Conservation (phyloP, 2,113 vertebrate species). For the Saguinus imperator region DNA sequence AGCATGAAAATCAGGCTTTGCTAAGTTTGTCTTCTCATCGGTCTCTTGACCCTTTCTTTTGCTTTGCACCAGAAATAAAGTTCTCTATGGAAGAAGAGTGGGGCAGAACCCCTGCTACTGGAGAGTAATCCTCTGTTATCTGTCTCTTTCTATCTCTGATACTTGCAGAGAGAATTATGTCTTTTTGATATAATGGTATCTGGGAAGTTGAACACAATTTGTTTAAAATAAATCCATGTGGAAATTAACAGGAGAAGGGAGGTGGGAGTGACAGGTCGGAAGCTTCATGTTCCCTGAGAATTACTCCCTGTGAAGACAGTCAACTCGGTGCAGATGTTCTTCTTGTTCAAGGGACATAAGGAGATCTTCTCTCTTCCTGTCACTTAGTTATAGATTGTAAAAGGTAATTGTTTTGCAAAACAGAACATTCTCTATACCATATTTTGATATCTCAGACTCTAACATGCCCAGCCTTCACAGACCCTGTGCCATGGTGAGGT, state of each 20-base stretch:
- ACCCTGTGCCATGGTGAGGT: neutral
- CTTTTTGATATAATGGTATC: neutral
- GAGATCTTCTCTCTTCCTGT: neutral
- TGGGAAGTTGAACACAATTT: neutral
- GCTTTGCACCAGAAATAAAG: neutral
- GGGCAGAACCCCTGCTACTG: neutral
- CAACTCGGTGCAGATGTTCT: neutral
- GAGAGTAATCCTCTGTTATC: neutral
- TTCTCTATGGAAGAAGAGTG: neutral
- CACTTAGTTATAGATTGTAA: neutral
- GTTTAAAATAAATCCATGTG: neutral
- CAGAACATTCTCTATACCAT: neutral
- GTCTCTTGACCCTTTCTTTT: neutral
- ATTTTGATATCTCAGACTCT: neutral
- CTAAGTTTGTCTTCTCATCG: neutral
- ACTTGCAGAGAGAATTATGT: neutral
- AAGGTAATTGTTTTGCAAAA: neutral
- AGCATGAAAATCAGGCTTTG: neutral
- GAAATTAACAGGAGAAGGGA: neutral
- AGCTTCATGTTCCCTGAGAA: rapidly evolving
- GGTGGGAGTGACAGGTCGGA: neutral
- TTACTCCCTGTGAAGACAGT: neutral
- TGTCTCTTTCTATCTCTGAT: neutral
- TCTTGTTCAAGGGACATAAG: neutral
- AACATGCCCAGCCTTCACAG: neutral